A percentile compares a stretch with the other conserved stretches of the same genome.
Evolutionary conservation across 1,140 invertebrate species (phyloP).

Genomic region (Penaeus japonicus): DNA sequence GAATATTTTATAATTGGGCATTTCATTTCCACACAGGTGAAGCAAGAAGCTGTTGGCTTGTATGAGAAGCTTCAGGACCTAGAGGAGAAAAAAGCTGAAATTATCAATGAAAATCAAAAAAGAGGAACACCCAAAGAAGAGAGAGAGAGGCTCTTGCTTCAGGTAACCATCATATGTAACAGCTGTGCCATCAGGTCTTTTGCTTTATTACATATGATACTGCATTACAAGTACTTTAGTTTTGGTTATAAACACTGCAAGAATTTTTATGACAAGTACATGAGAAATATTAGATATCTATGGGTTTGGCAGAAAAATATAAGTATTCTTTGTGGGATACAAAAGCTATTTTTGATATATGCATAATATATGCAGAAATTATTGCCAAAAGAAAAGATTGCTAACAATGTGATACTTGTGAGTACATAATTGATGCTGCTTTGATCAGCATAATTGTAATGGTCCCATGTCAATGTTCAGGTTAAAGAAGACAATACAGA

Average conservation of each 20-base stretch:
- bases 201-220: neutral
- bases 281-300: neutral
- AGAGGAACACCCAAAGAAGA: slow-evolving; percentile 79
- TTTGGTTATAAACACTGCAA: neutral
- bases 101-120: slow-evolving; percentile 75
- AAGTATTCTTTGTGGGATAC: neutral
- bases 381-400: neutral
- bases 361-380: no score
- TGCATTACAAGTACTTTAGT: neutral
- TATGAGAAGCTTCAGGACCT: slow-evolving; percentile 75
- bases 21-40: slow-evolving; percentile 66
- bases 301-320: neutral
- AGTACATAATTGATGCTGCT: no score
- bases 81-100: slow-evolving; percentile 73
- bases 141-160: slow-evolving; percentile 74
- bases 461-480: slow-evolving; percentile 45
- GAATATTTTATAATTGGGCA: slow-evolving; percentile 6
- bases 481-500: slow-evolving; percentile 85
- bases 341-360: no score
- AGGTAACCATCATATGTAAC: slow-evolving; percentile 62
- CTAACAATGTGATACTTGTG: neutral
- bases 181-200: neutral
- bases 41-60: slow-evolving; percentile 73
- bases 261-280: neutral
- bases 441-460: no score